Percentiles rank a stretch among this genome's conserved stretches.
Evolutionary conservation across 2,113 vertebrate genomes (phyloP).

Genomic region (Thunnus thynnus): DNA sequence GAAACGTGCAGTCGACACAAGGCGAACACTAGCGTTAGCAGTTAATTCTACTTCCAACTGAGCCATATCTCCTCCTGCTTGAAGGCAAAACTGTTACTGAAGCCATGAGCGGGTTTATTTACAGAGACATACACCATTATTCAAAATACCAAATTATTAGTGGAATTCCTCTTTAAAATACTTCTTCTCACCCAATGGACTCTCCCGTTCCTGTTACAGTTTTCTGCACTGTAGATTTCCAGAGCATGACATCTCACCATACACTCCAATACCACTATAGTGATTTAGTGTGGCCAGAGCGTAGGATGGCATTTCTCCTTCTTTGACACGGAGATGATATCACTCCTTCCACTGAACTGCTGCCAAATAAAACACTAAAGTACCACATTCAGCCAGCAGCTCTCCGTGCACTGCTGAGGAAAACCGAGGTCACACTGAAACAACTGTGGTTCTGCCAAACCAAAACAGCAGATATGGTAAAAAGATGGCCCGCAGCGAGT

Average conservation of each 20-base stretch:
- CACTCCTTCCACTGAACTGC: constrained; percentile 31
- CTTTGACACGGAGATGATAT: constrained; percentile 57
- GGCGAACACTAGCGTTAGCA: too few species aligned
- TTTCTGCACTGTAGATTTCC: constrained; percentile 27
- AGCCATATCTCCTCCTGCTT: too few species aligned
- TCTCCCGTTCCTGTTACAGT: constrained; percentile 7
- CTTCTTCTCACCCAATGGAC: not conserved
- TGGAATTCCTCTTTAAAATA: not conserved
- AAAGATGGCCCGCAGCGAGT: constrained; percentile 54
- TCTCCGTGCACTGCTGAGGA: constrained; percentile 10
- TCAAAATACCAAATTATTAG: too few species aligned
- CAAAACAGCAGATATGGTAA: constrained; percentile 59
- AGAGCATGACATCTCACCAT: constrained; percentile 45
- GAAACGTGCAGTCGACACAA: too few species aligned
- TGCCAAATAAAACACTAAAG: constrained; percentile 49
- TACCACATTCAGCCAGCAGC: constrained; percentile 22
- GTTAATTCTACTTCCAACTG: too few species aligned
- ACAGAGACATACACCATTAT: too few species aligned
- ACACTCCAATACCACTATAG: not conserved
- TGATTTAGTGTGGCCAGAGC: constrained; percentile 17
- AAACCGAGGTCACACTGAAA: constrained; percentile 44
- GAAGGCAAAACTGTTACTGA: too few species aligned
- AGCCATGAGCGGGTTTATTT: too few species aligned
- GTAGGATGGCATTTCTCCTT: constrained; percentile 26
- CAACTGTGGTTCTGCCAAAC: constrained; percentile 44